Evolutionary conservation across 2,888 invertebrate genomes (phyloP), one percentile per base, ranked within the genome.

Genomic region (Ophioninae sp.): DNA sequence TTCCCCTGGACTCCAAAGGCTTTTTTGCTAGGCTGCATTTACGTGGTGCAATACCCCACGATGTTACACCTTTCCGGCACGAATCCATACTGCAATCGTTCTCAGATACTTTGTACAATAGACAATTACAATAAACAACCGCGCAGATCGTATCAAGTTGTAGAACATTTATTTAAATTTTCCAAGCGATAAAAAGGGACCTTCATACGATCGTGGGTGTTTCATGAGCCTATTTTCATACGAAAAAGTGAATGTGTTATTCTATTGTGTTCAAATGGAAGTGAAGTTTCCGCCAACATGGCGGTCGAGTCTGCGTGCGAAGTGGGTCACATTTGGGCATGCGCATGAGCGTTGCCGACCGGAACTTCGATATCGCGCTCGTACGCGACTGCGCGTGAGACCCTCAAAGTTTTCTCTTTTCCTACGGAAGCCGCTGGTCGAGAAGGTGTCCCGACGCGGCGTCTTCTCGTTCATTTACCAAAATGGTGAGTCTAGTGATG

Each of bases 401-500:
- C 73, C 57, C 75, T n/a, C 56, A 7, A 56, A 82, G 68, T 72
- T 73, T 74, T 81, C 72, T 85, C 86, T 86, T 85, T 87, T 86
- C 64, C 73, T 56, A 84, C 81, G 78, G 74, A 82, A 81, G 80
- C 79, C 83, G 86, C 77, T 83, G 82, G 73, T 74, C 20, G 82
- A 81, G 85, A 87, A 75, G 86, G 72, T 81, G 73, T 83, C 83
- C 79, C 23, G 20, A 57, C 67, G 82, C 78, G 83, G 83, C 86
- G 83, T 86, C 86, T 86, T 85, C 83, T 86, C 74, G 8, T 76
- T 75, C 13, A 82, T 74, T 80, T 73, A 65, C 17, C 7, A 87
- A 87, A 85, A 87, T 87, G 87, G 87, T 87, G 82, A 84, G 86
- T 86, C 21, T 70, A 76, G 77, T 77, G 56, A 68, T 44, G 39